Evolutionary conservation across 2,888 invertebrate species (phyloP), one percentile per base, ranked within the genome.

Genomic region (Eristalinus sepulchralis): DNA sequence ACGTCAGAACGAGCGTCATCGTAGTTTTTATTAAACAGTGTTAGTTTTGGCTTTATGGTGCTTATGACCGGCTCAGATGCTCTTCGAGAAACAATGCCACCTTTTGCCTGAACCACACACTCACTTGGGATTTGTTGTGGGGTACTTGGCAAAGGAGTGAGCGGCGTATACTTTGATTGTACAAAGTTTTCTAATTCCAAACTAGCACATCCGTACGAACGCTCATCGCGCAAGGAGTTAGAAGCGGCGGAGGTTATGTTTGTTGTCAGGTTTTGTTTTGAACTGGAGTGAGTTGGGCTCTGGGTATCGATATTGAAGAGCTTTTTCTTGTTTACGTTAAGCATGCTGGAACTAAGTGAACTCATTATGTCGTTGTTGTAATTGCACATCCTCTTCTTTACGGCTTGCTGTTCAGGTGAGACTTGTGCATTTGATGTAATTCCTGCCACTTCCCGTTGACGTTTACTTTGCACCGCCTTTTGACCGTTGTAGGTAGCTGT

Each of bases 321-420:
- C 79, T 90, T 91, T 0, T 89, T 89, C 75, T 92, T 92, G 81
- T 89, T 90, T 5, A 83, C 86, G 31, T 90, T 90, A 9, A 88
- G 39, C 6, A 89, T 88, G 76, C 92, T 92, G 0, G 92, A 92
- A 72, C 93, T 92, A 0, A 92, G 88, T 0, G 92, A 92, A 67
- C 93, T 92, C 27, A 89, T 89, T 59, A 92, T 92, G 72, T 92
- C 93, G 80, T 92, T 92, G 73, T 90, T 92, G 55, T 90, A 91
- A 84, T 88, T 91, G 77, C 90, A 92, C 36, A 91, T 88, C 0
- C 92, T 90, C 31, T 91, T 91, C 62, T 92, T 92, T 0, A 91
- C 90, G 22, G 84, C 62, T 77, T 91, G 82, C 47, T 88, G 91
- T 71, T 92, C 92, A 0, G 92, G 91, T 0, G 92, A 92, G 33